A percentile compares a stretch with the other conserved stretches of the same genome.
These are phyloP conservation scores for Eupeodes corollae DNA, from an alignment of 1,140 invertebrate genomes.

Conservation along the genomic window DNA sequence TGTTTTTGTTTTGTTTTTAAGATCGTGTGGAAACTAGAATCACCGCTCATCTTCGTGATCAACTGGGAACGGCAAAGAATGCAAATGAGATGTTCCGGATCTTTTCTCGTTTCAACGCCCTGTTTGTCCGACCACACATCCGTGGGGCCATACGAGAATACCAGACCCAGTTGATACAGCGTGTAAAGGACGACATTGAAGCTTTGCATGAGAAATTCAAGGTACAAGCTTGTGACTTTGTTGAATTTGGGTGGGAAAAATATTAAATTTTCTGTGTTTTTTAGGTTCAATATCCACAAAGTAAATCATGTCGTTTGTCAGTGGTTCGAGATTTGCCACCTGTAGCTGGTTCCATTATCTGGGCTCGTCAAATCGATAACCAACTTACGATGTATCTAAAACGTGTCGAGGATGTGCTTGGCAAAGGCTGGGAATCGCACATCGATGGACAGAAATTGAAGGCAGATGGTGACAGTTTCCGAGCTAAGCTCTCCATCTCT, in stretches of 20 bases:
- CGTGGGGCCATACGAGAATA: constrained; percentile 97
- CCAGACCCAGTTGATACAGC: constrained; percentile 96
- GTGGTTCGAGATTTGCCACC: constrained; percentile 88
- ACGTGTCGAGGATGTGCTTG: constrained; percentile 93
- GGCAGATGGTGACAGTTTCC: constrained; percentile 94
- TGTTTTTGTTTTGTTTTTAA: constrained; percentile 12
- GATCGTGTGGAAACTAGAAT: constrained; percentile 93
- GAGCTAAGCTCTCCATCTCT: constrained; percentile 87
- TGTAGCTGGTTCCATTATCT: constrained; percentile 94
- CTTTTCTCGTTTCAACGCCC: constrained; percentile 94
- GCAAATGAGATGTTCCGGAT: constrained; percentile 99
- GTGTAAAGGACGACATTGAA: constrained; percentile 98
- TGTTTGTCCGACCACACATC: constrained; percentile 97
- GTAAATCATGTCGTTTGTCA: constrained; percentile 83
- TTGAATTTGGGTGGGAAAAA: not conserved
- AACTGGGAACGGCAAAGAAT: constrained; percentile 95
- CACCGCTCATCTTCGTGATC: constrained; percentile 90
- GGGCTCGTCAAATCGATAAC: constrained; percentile 97
- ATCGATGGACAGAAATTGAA: constrained; percentile 98
- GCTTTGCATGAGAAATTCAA: constrained; percentile 97
- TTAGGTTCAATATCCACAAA: constrained; percentile 82
- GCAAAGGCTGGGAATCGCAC: constrained; percentile 98
- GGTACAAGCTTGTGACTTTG: constrained; percentile 40
- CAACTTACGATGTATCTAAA: constrained; percentile 95
- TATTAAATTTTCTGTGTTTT: constrained; percentile 9